These are phyloP conservation scores for Xiphydria camelus DNA, from an alignment of 2,888 invertebrate species.

Conservation along the genomic window DNA sequence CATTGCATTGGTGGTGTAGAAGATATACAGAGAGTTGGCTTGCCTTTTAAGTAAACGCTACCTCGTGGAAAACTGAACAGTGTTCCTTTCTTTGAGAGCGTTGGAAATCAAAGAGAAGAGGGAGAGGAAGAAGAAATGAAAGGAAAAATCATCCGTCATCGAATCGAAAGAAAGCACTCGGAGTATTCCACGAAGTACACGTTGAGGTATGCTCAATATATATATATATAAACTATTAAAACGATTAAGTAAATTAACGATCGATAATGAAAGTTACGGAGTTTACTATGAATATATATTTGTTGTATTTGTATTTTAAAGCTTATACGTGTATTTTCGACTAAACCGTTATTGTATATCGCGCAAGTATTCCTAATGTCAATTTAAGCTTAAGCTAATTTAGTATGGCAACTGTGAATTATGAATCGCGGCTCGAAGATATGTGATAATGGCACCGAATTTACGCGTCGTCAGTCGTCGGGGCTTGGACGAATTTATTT, in stretches of 20 bases:
- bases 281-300: slow-evolving; percentile 21
- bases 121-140: neutral
- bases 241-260: slow-evolving; percentile 8
- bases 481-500: too few relatives aligned
- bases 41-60: slow-evolving; percentile 13
- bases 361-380: slow-evolving; percentile 26
- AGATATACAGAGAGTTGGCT: slow-evolving; percentile 13
- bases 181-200: too few relatives aligned
- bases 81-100: neutral
- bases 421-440: slow-evolving; percentile 17
- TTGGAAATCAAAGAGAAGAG: neutral
- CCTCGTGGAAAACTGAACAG: slow-evolving; percentile 5
- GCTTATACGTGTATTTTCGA: slow-evolving; percentile 38
- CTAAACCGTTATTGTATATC: slow-evolving; percentile 20
- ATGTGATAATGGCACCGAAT: slow-evolving; percentile 12
- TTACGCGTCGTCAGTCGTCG: too few relatives aligned
- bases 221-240: slow-evolving; percentile 9
- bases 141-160: too few relatives aligned
- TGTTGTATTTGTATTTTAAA: slow-evolving; percentile 35
- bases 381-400: slow-evolving; percentile 24
- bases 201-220: slow-evolving; percentile 18
- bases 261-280: slow-evolving; percentile 20
- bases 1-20: too few relatives aligned
- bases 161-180: too few relatives aligned
- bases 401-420: neutral